phyloP scores from a whole-genome alignment of 2,888 invertebrate species.

The Glaucopsyche alexis region DNA sequence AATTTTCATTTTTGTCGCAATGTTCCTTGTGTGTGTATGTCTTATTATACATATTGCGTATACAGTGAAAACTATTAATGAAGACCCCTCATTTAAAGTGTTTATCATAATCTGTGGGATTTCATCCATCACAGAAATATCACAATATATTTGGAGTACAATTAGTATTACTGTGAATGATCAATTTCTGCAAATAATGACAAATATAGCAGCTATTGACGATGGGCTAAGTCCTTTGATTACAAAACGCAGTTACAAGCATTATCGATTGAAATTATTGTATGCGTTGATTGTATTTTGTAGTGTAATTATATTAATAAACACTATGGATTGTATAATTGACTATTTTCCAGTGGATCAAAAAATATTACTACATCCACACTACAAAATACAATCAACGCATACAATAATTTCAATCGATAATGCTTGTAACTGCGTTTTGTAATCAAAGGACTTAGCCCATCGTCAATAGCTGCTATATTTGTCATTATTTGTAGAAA shows the following conservation, averaged over 20 bases:
- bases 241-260: neutral
- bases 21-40: constrained; percentile 1
- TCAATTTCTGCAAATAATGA: neutral
- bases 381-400: neutral
- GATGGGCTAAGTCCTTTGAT: neutral
- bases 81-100: neutral
- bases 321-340: neutral
- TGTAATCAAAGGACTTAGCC: neutral
- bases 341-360: neutral
- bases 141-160: neutral
- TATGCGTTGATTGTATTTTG: neutral
- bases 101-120: neutral
- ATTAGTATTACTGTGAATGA: neutral
- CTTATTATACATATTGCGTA: neutral
- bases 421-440: neutral
- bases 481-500: neutral
- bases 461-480: neutral
- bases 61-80: neutral
- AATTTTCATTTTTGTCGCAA: neutral
- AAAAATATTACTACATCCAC: too few relatives aligned
- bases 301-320: neutral
- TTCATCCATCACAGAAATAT: neutral
- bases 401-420: neutral
- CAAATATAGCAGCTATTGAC: neutral
- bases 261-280: neutral